Evolutionary conservation across 2,797 vertebrate species (phyloP), one percentile per base, ranked within the genome.

Genomic region (Enteromius viviparus): DNA sequence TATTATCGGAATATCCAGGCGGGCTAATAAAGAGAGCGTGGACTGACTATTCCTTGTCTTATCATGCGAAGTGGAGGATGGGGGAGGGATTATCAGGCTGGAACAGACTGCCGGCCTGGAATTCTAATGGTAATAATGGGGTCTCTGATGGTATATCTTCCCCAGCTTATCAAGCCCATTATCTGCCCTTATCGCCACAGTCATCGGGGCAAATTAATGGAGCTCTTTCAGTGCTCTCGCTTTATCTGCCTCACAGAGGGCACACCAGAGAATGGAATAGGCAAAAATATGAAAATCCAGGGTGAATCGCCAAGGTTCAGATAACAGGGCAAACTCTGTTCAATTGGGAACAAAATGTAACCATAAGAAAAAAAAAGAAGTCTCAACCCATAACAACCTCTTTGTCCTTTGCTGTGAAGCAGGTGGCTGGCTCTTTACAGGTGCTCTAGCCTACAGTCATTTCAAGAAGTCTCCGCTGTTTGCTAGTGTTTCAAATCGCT

Each of bases 141-240:
- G 94, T 95, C 95, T 95, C 94, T 96, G 96, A 96, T 96, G 96
- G 94, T 96, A 95, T 96, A 96, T 96, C 95, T 96, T 94, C 94
- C 92, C 93, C 70, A 84, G 93, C 93, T 96, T 96, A 96, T 96
- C 96, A 93, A 93, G 93, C 95, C 95, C 95, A 96, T 96, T 96
- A 96, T 96, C 96, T 94, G 90, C 87, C 91, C 94, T 95, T 96
- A 96, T 97, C 96, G 92, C 91, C 93, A 91, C 96, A 96, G 96
- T 96, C 96, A 96, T 97, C 96, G 94, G 95, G 95, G 94, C 96
- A 96, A 96, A 97, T 96, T 96, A 96, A 96, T 96, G 95, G 95
- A 94, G 96, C 95, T 96, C 95, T 96, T 97, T 96, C 95, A 96
- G 95, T 92, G 55, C 94, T 89, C 93, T 89, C 92, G 95, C 95